These are phyloP conservation scores for Lepidurus packardi DNA, from an alignment of 1,140 invertebrate genomes.

Conservation along the genomic window DNA sequence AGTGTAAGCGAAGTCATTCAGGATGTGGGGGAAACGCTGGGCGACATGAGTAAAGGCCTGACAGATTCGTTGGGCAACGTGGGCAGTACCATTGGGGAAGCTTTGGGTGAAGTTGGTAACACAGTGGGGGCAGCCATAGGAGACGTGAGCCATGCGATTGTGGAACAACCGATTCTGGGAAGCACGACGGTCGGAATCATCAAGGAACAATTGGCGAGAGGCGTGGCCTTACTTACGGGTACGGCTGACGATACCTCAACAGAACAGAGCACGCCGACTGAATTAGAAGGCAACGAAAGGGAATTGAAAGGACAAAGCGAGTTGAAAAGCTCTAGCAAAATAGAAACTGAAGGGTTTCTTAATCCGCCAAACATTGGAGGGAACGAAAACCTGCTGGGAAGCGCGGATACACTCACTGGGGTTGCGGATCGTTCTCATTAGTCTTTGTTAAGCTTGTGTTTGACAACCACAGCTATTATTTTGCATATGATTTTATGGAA, in stretches of 20 bases:
- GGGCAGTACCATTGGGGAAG: not conserved
- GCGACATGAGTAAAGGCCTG: not conserved
- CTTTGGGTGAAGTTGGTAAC: not conserved
- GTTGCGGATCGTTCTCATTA: not conserved
- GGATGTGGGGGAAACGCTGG: not conserved
- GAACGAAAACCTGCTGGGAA: not conserved
- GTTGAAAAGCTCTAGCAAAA: not conserved
- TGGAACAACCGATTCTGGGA: conserved; percentile 5
- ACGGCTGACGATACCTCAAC: not conserved
- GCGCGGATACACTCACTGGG: not conserved
- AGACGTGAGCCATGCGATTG: not conserved
- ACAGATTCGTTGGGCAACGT: conserved; percentile 13
- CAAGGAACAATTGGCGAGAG: not conserved
- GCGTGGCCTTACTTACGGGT: conserved; percentile 16
- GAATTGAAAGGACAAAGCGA: not conserved
- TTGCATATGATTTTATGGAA: not conserved
- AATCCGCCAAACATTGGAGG: not conserved
- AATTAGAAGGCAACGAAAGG: not conserved
- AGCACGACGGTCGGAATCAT: not conserved
- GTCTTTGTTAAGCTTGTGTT: not conserved
- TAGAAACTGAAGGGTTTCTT: not conserved
- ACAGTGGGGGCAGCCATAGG: not conserved
- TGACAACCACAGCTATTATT: not conserved
- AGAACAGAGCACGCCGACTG: not conserved
- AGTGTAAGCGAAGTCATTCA: not conserved